phyloP scores from a whole-genome alignment of 2,797 vertebrate genomes.

The Pipistrellus pygmaeus region DNA sequence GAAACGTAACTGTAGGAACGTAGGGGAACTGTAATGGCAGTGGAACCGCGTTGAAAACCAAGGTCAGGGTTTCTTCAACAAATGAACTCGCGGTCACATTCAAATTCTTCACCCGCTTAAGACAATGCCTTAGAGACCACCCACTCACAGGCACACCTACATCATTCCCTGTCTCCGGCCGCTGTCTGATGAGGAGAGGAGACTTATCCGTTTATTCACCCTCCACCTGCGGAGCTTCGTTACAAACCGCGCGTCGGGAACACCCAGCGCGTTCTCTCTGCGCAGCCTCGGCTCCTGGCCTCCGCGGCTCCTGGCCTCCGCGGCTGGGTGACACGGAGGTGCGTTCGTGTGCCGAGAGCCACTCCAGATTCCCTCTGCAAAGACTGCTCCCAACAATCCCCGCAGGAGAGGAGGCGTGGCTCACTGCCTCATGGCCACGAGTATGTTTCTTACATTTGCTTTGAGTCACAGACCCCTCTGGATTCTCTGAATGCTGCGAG shows the following conservation, averaged over 20 bases:
- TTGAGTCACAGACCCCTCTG: conserved; percentile 6
- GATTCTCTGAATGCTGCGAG: conserved; percentile 8
- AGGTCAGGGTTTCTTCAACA: not conserved
- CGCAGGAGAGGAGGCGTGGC: not conserved
- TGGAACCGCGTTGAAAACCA: not conserved
- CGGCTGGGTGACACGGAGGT: not conserved
- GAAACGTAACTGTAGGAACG: not conserved
- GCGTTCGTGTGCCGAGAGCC: not conserved
- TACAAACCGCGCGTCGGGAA: not conserved
- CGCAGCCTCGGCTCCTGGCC: conserved; percentile 33
- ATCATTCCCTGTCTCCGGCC: not conserved
- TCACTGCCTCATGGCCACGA: not conserved
- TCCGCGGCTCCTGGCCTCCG: conserved; percentile 45
- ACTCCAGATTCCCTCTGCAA: not conserved
- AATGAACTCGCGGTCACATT: not conserved
- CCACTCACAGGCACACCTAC: not conserved
- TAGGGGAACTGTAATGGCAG: not conserved
- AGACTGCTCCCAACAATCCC: not conserved
- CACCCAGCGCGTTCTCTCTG: not conserved
- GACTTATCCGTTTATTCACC: not conserved
- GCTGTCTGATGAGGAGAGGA: not conserved
- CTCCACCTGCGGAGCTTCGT: not conserved
- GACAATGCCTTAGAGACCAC: not conserved
- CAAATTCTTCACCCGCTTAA: conserved; percentile 6
- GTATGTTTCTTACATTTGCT: too few species aligned